Evolutionary conservation across 2,797 vertebrate species (phyloP), one percentile per base, ranked within the genome.

Genomic region (Micrastur ruficollis): DNA sequence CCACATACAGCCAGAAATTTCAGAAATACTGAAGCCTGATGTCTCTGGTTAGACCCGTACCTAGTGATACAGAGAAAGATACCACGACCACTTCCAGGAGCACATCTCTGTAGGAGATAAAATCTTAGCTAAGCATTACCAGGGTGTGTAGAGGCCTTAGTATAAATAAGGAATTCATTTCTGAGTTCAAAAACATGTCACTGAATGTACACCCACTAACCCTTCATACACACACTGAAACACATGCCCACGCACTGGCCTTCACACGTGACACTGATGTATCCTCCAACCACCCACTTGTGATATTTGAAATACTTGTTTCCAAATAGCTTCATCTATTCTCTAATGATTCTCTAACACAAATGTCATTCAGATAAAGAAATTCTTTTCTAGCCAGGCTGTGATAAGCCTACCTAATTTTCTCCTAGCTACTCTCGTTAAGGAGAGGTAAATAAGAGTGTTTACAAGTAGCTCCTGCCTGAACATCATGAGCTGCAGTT

Each of bases 391-490:
- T 29, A 87, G 14, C 81, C 46, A 27, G 40, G 19, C 36, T 89
- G 73, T 42, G 61, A 93, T 81, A 92, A 94, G 53, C 52, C 67
- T 73, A 59, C 78, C 59, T 78, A 71, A 89, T 93, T 90, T 93
- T 76, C 68, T 85, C 44, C 27, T 56, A 87, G 88, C 46, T 78
- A 18, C 75, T 25, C 42, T 81, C 85, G 53, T 53, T 93, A 74
- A 87, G 49, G 72, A 65, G 27, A 61, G 78, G 89, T 82, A 89
- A 94, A 82, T 71, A 82, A 55, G 34, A 68, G 20, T 21, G 2
- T 92, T 94, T 88, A 93, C 82, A 94, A 91, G 62, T 38, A 71
- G 46, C 61, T 94, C 81, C 82, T 6, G 0, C 27, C 65, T 89
- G 62, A 91, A 74, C 63, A 79, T 71, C 80, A 38, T 0, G 0